Conservation (phyloP, 2,888 invertebrate genomes). For the Crocallis elinguaria region DNA sequence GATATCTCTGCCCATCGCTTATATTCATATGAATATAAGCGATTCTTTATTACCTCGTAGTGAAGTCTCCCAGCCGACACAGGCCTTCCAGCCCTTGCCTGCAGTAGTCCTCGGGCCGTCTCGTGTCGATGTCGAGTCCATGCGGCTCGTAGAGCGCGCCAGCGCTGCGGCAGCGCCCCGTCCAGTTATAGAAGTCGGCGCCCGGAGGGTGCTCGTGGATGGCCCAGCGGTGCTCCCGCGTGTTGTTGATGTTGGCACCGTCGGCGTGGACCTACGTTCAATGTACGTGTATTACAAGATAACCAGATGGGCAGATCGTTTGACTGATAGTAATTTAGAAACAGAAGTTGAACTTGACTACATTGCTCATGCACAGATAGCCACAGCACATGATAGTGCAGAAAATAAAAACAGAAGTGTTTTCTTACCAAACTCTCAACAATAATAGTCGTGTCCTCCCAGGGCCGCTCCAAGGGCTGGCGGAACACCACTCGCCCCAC, state of each 20-base stretch:
- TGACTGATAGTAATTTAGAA: no score
- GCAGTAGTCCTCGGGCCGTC: conserved; percentile 86
- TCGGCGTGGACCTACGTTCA: conserved; percentile 91
- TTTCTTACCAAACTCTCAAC: conserved; percentile 87
- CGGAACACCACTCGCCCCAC: conserved; percentile 93
- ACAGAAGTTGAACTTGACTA: no score
- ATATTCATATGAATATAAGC: no score
- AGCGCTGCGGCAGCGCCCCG: conserved; percentile 91
- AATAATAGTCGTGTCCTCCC: conserved; percentile 93
- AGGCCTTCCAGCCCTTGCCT: conserved; percentile 82
- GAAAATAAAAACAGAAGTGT: not conserved
- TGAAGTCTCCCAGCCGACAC: conserved; percentile 92
- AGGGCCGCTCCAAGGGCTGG: conserved; percentile 91
- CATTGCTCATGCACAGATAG: no score
- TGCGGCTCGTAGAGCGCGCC: conserved; percentile 91
- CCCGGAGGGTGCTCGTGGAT: conserved; percentile 92
- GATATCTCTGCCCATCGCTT: no score
- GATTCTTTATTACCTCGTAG: conserved; percentile 74
- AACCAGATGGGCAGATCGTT: not conserved
- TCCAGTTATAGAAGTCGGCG: conserved; percentile 96
- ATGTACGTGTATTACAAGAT: not conserved
- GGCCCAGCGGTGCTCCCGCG: conserved; percentile 92
- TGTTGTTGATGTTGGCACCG: conserved; percentile 90
- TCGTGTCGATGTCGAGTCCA: conserved; percentile 86
- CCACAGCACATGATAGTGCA: no score